Evolutionary conservation across 1,140 invertebrate species (phyloP).

Genomic region (Drosophila malerkotliana): DNA sequence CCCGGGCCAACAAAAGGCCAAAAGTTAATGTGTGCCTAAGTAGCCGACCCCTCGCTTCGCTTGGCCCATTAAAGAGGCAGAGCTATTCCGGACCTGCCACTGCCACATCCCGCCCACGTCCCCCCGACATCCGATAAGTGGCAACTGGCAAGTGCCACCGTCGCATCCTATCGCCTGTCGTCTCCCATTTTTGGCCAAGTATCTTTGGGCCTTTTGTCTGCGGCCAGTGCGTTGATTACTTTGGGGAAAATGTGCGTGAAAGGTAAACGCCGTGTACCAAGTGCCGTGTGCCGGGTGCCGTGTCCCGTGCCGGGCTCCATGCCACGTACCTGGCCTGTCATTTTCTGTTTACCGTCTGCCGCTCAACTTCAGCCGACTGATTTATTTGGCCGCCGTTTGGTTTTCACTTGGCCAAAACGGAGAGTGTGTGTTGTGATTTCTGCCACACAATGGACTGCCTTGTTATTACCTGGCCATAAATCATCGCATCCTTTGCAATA

Average conservation of each 20-base stretch:
- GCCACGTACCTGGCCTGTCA: conserved; percentile 64
- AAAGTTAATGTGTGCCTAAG: conserved; percentile 80
- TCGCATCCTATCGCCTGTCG: conserved; percentile 23
- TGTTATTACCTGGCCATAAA: conserved; percentile 67
- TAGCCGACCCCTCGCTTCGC: conserved; percentile 43
- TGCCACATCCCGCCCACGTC: conserved; percentile 17
- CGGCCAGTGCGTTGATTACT: conserved; percentile 76
- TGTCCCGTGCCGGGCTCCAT: neutral
- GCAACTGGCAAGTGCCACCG: conserved; percentile 22
- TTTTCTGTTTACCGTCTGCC: conserved; percentile 64
- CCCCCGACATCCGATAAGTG: conserved; percentile 60
- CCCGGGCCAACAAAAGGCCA: conserved; percentile 67
- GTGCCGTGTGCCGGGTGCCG: too few species aligned
- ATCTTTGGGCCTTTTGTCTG: conserved; percentile 50
- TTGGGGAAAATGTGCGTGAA: conserved; percentile 79
- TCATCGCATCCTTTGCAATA: conserved; percentile 55
- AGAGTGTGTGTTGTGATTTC: conserved; percentile 53
- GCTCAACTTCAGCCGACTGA: conserved; percentile 52
- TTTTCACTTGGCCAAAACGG: neutral
- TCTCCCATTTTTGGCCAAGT: conserved; percentile 7
- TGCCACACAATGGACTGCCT: conserved; percentile 45
- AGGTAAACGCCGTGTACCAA: conserved; percentile 64
- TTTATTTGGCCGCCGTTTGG: conserved; percentile 58
- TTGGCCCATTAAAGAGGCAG: conserved; percentile 64
- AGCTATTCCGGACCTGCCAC: conserved; percentile 39